Evolutionary conservation across 37 sponge, comb jelly and placozoan species (phyloP).

Genomic region (Geodia barretti): DNA sequence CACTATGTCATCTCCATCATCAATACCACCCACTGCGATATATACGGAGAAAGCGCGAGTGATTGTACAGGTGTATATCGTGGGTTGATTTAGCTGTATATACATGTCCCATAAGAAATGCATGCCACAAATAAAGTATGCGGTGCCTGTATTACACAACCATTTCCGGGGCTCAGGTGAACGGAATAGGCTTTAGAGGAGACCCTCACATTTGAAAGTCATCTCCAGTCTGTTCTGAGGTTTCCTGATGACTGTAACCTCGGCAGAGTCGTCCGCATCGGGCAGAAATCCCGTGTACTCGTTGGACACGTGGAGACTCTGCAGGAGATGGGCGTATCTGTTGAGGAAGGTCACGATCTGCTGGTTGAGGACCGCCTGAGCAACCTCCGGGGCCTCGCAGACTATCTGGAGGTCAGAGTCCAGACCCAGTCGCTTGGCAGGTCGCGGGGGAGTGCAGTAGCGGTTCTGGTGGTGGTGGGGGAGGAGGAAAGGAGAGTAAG

Average conservation of each 20-base stretch:
- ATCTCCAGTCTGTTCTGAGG: slow-evolving; percentile 39
- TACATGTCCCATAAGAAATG: too few relatives aligned
- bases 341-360: slow-evolving; percentile 14
- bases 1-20: slow-evolving; percentile 16
- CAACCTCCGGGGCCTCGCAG: slow-evolving; percentile 49
- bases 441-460: slow-evolving; percentile 27
- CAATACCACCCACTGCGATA: background rate
- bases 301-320: slow-evolving; percentile 72
- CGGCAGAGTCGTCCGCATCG: slow-evolving; percentile 52
- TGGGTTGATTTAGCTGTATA: too few relatives aligned
- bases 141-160: too few relatives aligned
- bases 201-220: slow-evolving; percentile 55
- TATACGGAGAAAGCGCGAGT: too few relatives aligned
- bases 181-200: too few relatives aligned
- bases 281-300: slow-evolving; percentile 71
- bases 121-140: too few relatives aligned
- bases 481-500: background rate
- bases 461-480: slow-evolving; percentile 30
- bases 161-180: too few relatives aligned
- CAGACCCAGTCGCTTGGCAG: slow-evolving; percentile 13
- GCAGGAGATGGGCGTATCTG: slow-evolving; percentile 22
- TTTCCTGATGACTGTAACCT: slow-evolving; percentile 34
- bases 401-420: slow-evolving; percentile 21
- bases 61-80: too few relatives aligned
- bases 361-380: slow-evolving; percentile 43